Evolutionary conservation across 2,888 invertebrate genomes (phyloP).

Genomic region (Phyllotreta cruciferae): DNA sequence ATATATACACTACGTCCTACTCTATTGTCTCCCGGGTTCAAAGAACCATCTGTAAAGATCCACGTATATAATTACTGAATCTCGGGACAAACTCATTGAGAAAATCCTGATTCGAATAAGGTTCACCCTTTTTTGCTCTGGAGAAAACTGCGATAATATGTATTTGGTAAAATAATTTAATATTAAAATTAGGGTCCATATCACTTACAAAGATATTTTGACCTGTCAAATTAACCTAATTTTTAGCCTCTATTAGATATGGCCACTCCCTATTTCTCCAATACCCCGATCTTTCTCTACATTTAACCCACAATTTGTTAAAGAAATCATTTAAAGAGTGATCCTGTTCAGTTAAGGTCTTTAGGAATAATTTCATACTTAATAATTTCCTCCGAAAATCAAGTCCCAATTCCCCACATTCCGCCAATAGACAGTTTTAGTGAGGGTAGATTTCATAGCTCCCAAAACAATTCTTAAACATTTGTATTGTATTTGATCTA

Average conservation of each 20-base stretch:
- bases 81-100: neutral
- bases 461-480: constrained; percentile 13
- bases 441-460: constrained; percentile 25
- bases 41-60: constrained; percentile 6
- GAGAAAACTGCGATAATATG: neutral
- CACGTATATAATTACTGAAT: neutral
- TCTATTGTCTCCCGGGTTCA: neutral
- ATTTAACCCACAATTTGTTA: neutral
- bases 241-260: constrained; percentile 3
- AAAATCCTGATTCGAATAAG: neutral
- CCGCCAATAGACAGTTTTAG: constrained; percentile 10
- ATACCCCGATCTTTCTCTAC: neutral
- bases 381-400: constrained; percentile 10
- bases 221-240: neutral
- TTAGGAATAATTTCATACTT: constrained; percentile 6
- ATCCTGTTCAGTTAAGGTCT: constrained; percentile 4
- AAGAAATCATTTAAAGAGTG: constrained; percentile 1
- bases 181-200: neutral
- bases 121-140: neutral
- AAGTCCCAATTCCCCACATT: constrained; percentile 17
- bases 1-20: constrained; percentile 7
- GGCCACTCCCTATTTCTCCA: constrained; percentile 4
- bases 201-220: neutral
- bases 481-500: constrained; percentile 20
- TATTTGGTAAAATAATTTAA: neutral